These are phyloP conservation scores for Ochropacha duplaris DNA, from an alignment of 2,888 invertebrate genomes.

Conservation along the genomic window DNA sequence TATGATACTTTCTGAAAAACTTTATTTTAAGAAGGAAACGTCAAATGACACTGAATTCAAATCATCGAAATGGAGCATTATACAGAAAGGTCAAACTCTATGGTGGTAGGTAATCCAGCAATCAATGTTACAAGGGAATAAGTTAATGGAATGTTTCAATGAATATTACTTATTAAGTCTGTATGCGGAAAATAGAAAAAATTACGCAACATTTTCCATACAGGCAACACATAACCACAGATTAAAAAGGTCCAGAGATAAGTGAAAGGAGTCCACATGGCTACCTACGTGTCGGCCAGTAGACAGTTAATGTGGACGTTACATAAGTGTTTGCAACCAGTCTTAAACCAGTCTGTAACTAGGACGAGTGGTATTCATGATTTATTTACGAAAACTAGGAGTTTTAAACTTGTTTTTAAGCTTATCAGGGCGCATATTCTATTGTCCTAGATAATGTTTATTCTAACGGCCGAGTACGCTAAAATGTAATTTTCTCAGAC, in stretches of 20 bases:
- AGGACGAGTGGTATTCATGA: constrained; percentile 28
- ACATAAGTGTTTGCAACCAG: constrained; percentile 38
- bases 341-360: constrained; percentile 32
- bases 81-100: no score
- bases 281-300: constrained; percentile 17
- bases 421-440: background rate
- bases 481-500: no score
- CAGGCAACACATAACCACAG: constrained; percentile 38
- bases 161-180: background rate
- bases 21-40: no score
- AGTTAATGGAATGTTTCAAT: no score
- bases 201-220: constrained; percentile 20
- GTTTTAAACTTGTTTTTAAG: constrained; percentile 4
- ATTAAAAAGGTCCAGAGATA: constrained; percentile 53
- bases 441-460: background rate
- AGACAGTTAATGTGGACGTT: constrained; percentile 36
- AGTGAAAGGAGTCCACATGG: constrained; percentile 54
- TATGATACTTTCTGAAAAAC: no score
- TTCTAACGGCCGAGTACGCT: background rate
- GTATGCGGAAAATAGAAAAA: background rate
- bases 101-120: no score
- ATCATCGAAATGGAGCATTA: no score
- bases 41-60: no score
- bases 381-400: constrained; percentile 16
- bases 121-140: no score